Base-by-base conservation (phyloP, 2,888 invertebrate species). In the Ophion costatus region DNA sequence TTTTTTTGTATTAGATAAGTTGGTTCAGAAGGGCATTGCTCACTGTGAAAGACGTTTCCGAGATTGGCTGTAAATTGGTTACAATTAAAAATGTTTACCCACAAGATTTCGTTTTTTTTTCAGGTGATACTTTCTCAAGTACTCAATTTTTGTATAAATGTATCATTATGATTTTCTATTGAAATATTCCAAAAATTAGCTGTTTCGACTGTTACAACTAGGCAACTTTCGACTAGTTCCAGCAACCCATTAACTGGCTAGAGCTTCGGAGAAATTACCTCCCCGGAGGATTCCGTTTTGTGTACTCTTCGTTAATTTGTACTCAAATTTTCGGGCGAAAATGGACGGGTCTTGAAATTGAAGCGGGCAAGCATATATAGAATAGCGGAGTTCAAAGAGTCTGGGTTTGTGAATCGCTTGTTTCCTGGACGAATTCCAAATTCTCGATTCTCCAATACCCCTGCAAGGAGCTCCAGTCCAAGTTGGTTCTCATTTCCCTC, bases 341-440 rank as follows among this genome's bases (percentile, higher is more conserved):
- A 51, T 42, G 24, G 66, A 69, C 17, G 22, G 71, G 20, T 57
- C 59, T 22, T 14, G 20, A 61, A 59, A 42, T 74, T 61, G 61
- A 63, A 61, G 20, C 42, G n/a, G 9, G 59, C 9, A 10, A 10
- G 38, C 33, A 38, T 59, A n/a, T 33, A 29, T 56, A 57, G 57
- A 70, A 22, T 51, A 45, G 10, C n/a, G 10, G 33, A 57, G 29
- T 17, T 20, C 5, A 57, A 57, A 57, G 56, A 71, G 71, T 42
- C 42, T 22, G 24, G 69, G 69, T 20, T 57, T 51, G 56, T 71
- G 71, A n/a, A 71, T 57, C 71, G 29, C 33, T n/a, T 20, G 57
- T 57, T 71, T 57, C 33, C 57, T 71, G 71, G 71, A 71, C 71
- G 56, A 71, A 71, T 33, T 71, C 71, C 71, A 71, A 71, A 56